Base-by-base conservation (phyloP, 92 coral and sea anemone species). In the Plumapathes pennacea region DNA sequence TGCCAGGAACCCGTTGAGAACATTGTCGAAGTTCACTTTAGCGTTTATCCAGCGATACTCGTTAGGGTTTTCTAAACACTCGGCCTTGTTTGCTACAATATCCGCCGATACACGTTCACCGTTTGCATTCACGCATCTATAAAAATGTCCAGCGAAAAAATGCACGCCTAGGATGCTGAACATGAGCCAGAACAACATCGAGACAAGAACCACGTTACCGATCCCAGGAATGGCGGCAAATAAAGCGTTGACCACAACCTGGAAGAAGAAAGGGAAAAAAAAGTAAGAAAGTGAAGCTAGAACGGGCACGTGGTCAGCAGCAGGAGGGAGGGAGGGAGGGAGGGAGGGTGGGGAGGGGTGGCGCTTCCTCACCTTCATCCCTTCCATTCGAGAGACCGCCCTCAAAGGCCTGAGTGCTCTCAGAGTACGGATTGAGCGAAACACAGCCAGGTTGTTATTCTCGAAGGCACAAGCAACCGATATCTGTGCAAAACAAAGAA, bases 311-410 rank as follows among this genome's bases (percentile, higher is more conserved):
- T 38, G 19, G 42, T 25, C 22, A 60, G 19, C 60, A 47, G 9
- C 9, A 45, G 15, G n/a, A 51, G 49, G 32, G 21, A n/a, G 32
- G 10, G 18, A 45, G 19, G 20, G 57, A 38, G 25, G 4, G n/a
- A 1, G 63, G 22, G 14, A n/a, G n/a, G n/a, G n/a, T n/a, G n/a
- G n/a, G n/a, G n/a, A n/a, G n/a, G n/a, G n/a, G n/a, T n/a, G n/a
- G n/a, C n/a, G n/a, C n/a, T n/a, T 53, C 41, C 68, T 40, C 38
- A 90, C 97, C 95, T 84, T 90, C 89, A 90, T 82, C 46, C 97
- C 97, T 49, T 81, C 95, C 60, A 90, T 62, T 28, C 97, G 84
- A 11, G 97, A 86, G 36, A 90, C 75, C 10, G 95, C 97, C 51
- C 97, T 41, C 10, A 90, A 81, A 13, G 97, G 97, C 4, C 97